phyloP scores from a whole-genome alignment of 2,888 invertebrate genomes.

The Hypena proboscidalis region DNA sequence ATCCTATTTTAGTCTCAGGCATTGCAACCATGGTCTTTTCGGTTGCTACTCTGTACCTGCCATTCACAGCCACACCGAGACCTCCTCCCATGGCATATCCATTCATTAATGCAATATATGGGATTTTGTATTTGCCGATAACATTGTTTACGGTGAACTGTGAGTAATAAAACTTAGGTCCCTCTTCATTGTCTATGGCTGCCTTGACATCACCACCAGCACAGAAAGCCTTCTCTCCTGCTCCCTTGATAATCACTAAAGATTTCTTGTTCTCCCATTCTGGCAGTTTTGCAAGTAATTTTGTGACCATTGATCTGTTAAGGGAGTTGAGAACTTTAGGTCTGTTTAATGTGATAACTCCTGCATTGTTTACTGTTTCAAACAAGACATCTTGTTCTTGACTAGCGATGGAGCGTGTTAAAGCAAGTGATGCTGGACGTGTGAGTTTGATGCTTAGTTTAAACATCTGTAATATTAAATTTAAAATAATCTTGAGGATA shows the following conservation, averaged over 20 bases:
- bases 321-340: constrained; percentile 92
- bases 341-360: constrained; percentile 89
- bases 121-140: constrained; percentile 95
- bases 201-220: constrained; percentile 99
- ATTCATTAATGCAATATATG: constrained; percentile 96
- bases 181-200: constrained; percentile 88
- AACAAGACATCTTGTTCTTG: constrained; percentile 77
- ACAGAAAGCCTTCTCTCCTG: constrained; percentile 98
- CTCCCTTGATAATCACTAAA: constrained; percentile 91
- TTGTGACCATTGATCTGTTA: constrained; percentile 90
- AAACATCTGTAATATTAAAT: constrained; percentile 79
- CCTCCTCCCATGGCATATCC: constrained; percentile 99
- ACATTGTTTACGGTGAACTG: constrained; percentile 95
- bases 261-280: constrained; percentile 90
- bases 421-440: constrained; percentile 41
- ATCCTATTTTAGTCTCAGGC: constrained; percentile 99
- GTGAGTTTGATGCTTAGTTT: constrained; percentile 59
- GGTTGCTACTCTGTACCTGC: constrained; percentile 96
- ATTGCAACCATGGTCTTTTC: constrained; percentile 98
- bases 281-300: constrained; percentile 89
- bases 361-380: constrained; percentile 84
- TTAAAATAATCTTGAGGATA: too few species aligned
- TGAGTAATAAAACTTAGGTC: constrained; percentile 91
- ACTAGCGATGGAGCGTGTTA: constrained; percentile 74
- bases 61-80: constrained; percentile 97